A percentile compares a stretch with the other conserved stretches of the same genome.
Evolutionary conservation across 2,888 invertebrate genomes (phyloP).

Genomic region (Carcina quercana): DNA sequence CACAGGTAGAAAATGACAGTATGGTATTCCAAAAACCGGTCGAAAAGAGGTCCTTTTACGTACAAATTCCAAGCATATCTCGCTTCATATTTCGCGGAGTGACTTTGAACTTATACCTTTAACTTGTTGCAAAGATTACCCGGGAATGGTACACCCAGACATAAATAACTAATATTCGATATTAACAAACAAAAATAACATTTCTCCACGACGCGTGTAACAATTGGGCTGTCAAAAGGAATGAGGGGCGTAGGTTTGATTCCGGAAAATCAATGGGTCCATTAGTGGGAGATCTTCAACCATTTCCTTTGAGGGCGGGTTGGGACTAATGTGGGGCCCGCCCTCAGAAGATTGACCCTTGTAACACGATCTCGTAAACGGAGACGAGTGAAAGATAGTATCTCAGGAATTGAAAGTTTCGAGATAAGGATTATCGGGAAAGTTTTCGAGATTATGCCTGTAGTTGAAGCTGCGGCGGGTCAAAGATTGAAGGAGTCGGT

Average conservation of each 20-base stretch:
- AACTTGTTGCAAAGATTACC: no score
- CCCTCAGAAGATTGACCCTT: conserved; percentile 51
- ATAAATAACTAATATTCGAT: no score
- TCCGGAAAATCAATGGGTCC: conserved; percentile 55
- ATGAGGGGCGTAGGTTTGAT: conserved; percentile 38
- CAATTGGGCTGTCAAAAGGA: conserved; percentile 29
- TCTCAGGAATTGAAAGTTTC: not conserved
- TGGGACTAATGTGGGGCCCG: conserved; percentile 51
- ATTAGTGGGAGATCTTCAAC: conserved; percentile 47
- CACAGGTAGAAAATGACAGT: no score
- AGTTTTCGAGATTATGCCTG: no score
- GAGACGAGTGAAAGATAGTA: not conserved
- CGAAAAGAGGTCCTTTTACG: no score
- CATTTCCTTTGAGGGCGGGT: conserved; percentile 55
- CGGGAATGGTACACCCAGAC: not conserved
- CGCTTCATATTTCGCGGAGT: no score
- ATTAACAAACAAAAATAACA: conserved; percentile 8
- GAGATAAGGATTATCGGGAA: no score
- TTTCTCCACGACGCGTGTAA: conserved; percentile 8
- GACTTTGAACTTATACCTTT: no score
- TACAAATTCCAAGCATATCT: no score
- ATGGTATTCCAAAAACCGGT: no score
- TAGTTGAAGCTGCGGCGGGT: no score
- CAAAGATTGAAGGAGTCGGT: no score
- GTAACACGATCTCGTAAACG: conserved; percentile 7